Evolutionary conservation across 2,888 invertebrate species (phyloP).

Genomic region (Nephrotoma appendiculata): DNA sequence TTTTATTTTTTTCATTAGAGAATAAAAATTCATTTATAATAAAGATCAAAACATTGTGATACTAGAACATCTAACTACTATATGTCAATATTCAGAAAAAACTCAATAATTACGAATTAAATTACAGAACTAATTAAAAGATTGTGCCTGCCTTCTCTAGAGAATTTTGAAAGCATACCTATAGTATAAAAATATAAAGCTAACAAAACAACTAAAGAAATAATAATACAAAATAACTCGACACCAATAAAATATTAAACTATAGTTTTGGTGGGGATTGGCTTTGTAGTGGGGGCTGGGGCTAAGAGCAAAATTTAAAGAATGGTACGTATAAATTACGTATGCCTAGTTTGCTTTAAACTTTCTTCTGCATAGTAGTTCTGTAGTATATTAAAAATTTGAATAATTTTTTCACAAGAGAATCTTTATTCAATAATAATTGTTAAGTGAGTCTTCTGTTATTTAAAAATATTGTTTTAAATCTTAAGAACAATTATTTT

Average conservation of each 20-base stretch:
- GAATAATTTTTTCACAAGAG: too few species aligned
- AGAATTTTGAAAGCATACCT: neutral
- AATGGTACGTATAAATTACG: neutral
- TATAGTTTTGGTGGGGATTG: neutral
- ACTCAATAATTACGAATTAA: neutral
- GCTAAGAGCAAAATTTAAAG: neutral
- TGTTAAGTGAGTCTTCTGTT: too few species aligned
- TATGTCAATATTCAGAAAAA: too few species aligned
- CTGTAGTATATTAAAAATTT: too few species aligned
- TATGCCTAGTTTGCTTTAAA: neutral
- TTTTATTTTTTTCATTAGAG: too few species aligned
- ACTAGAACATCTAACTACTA: too few species aligned
- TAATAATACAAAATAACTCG: neutral
- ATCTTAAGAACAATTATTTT: too few species aligned
- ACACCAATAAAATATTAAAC: neutral
- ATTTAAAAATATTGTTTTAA: too few species aligned
- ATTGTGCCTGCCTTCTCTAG: too few species aligned
- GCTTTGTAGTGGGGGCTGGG: neutral
- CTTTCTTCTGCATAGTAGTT: neutral
- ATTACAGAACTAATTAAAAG: neutral
- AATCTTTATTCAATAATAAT: too few species aligned
- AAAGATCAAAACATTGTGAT: too few species aligned
- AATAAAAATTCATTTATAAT: too few species aligned
- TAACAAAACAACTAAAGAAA: neutral
- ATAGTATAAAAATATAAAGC: neutral